These are phyloP conservation scores for Ctenopoma kingsleyae DNA, from an alignment of 2,797 vertebrate species.

Conservation along the genomic window DNA sequence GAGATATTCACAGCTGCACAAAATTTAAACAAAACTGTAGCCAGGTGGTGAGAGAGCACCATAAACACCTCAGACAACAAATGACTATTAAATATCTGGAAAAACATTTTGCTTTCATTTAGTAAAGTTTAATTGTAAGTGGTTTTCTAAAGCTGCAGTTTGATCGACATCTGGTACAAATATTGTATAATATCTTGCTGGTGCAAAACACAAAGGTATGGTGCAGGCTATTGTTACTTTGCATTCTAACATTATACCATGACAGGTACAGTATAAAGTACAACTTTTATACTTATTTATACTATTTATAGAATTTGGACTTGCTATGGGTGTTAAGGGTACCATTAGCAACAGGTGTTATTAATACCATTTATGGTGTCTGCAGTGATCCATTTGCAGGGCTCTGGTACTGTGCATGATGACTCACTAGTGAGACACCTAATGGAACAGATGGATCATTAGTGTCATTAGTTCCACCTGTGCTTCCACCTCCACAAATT, in stretches of 20 bases:
- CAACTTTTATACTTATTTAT: conserved; percentile 4
- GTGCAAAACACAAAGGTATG: neutral
- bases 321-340: neutral
- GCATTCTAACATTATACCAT: neutral
- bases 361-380: conserved; percentile 2
- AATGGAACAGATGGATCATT: conserved; percentile 34
- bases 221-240: too few relatives aligned
- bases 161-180: neutral
- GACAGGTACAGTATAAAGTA: neutral
- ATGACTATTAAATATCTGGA: neutral
- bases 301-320: too few relatives aligned
- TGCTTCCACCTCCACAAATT: neutral
- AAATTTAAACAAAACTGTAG: conserved; percentile 24
- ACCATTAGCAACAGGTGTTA: neutral
- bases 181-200: neutral
- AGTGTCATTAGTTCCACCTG: conserved; percentile 44
- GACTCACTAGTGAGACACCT: conserved; percentile 36
- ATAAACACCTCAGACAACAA: conserved; percentile 22
- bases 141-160: neutral
- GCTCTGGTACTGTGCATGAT: conserved; percentile 7
- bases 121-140: neutral
- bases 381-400: neutral
- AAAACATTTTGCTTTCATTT: neutral
- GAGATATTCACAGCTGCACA: conserved; percentile 25
- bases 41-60: neutral